Evolutionary conservation across 2,888 invertebrate genomes (phyloP), one percentile per base, ranked within the genome.

Genomic region (Hypercompe scribonia): DNA sequence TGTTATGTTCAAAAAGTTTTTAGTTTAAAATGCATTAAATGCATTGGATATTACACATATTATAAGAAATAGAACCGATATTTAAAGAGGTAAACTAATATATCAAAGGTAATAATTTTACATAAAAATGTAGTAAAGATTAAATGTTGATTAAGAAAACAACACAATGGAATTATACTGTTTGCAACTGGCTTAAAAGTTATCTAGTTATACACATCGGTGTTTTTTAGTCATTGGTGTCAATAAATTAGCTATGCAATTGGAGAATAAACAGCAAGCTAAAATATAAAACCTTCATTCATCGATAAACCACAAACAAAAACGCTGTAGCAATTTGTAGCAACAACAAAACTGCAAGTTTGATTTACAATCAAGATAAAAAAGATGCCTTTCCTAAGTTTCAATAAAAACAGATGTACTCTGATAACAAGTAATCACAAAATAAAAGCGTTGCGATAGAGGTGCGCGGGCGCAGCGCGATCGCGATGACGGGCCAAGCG

Each of bases 401-500:
- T 77, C 65, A 77, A 72, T 72, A 72, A 81, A 81, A 78, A 72
- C 65, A 68, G 78, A 82, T 79, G 71, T 76, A 70, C 67, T 76
- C 75, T 70, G 78, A 81, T 83, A 78, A 77, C 78, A 73, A 77
- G 74, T 81, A 81, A 82, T 84, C 74, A 81, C 74, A 77, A 81
- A 82, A 75, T 80, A 79, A 78, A 82, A 82, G 78, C 71, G 31
- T 65, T 65, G 68, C 64, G 63, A 67, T 70, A 50, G 71, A 69
- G 63, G 68, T 58, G 72, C 77, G 78, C 78, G 73, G 81, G 81
- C 75, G 84, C 82, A 81, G 84, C 86, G 84, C 86, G 86, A 86
- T 89, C 87, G 90, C 86, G 90, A 89, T 90, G 91, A 88, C 91
- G 90, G 90, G 85, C 90, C 90, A 87, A 91, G 92, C 92, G 93